These are phyloP conservation scores for Neomorphus geoffroyi DNA, from an alignment of 2,797 vertebrate species.

Conservation along the genomic window DNA sequence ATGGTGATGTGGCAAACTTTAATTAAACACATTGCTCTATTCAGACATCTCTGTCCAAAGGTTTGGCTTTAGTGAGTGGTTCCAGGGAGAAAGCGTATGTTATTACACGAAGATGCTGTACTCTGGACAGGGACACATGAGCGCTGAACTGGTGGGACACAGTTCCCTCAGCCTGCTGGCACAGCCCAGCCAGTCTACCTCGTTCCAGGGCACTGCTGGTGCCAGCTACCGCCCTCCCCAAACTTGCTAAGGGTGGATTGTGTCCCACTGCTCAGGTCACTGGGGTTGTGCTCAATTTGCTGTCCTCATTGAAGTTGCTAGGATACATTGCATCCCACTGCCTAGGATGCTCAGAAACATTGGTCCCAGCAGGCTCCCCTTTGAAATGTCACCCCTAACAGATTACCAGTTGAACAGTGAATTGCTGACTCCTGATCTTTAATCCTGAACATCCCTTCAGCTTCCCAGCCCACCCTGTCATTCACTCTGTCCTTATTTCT, in stretches of 20 bases:
- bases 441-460: not conserved
- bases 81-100: not conserved
- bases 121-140: not conserved
- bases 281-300: no score
- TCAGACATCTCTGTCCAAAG: not conserved
- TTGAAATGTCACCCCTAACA: not conserved
- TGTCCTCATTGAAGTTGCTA: no score
- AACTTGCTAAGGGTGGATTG: not conserved
- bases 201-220: accelerated
- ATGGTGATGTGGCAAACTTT: not conserved
- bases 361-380: accelerated
- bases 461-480: not conserved
- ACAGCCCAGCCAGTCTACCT: not conserved
- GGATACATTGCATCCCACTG: no score
- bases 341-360: not conserved
- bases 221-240: accelerated
- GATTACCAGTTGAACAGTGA: not conserved
- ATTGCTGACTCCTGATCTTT: not conserved
- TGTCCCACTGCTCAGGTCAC: no score
- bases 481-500: not conserved
- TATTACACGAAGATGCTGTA: not conserved
- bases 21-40: not conserved
- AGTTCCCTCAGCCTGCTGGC: not conserved
- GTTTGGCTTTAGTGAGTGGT: not conserved
- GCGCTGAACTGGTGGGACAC: accelerated